Percentiles rank a stretch among this genome's conserved stretches.
Evolutionary conservation across 2,797 vertebrate genomes (phyloP).

Genomic region (Enteromius fasciolatus): DNA sequence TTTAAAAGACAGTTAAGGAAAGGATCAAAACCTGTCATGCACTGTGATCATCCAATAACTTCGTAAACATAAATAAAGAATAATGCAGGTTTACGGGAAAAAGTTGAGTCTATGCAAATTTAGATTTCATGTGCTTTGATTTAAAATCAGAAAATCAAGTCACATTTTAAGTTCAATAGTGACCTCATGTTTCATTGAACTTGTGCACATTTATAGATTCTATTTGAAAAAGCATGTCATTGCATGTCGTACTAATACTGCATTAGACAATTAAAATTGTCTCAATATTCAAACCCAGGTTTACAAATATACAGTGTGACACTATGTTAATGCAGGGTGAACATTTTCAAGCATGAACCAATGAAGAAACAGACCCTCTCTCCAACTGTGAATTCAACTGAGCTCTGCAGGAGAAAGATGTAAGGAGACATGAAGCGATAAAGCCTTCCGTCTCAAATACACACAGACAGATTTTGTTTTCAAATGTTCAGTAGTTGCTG

Average conservation of each 20-base stretch:
- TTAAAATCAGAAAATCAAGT: neutral
- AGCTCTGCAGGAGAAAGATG: constrained; percentile 25
- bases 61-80: neutral
- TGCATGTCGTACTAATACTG: neutral
- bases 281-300: neutral
- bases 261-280: neutral
- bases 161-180: neutral
- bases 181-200: neutral
- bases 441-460: constrained; percentile 2
- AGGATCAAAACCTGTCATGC: neutral
- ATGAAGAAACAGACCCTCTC: neutral
- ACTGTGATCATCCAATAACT: neutral
- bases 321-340: neutral
- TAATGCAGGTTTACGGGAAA: neutral
- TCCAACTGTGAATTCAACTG: constrained; percentile 15
- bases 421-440: constrained; percentile 2
- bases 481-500: constrained; percentile 29
- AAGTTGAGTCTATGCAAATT: neutral
- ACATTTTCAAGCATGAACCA: neutral
- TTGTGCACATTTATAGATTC: neutral
- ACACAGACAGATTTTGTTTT: constrained; percentile 17
- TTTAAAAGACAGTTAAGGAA: neutral
- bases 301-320: neutral
- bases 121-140: neutral
- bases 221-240: neutral